Base-by-base conservation (phyloP, 2,888 invertebrate species). In the Calliopum simillimum region DNA sequence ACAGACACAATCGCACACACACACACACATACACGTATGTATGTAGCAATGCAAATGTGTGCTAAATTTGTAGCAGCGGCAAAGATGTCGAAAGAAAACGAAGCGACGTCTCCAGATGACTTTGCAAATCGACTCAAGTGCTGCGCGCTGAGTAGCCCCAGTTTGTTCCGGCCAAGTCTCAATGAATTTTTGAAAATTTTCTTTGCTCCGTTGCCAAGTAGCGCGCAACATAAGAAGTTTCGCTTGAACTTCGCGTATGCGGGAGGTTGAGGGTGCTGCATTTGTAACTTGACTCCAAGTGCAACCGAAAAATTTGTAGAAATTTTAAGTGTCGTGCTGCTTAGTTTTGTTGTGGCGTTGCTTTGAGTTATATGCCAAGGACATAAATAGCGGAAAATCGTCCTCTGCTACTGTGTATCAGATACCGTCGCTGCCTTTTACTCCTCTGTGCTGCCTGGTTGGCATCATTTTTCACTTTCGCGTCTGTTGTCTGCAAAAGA, bases 401-500 rank as follows among this genome's bases (percentile, higher is more conserved):
- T 44, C 58, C 68, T n/a, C n/a, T 59, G 68, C n/a, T 6, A 51
- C 63, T 33, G 33, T 33, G 33, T 33, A 33, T 33, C 33, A 8
- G 33, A n/a, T n/a, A n/a, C 33, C 33, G 33, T 33, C 33, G 8
- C 33, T 33, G 33, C 33, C 33, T 33, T n/a, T n/a, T n/a, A n/a
- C n/a, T n/a, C n/a, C n/a, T n/a, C n/a, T n/a, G n/a, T n/a, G n/a
- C 33, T 8, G 33, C 33, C n/a, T 33, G 33, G 33, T 33, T 51
- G 59, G 67, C 68, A 71, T 71, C 71, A 71, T 71, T 68, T 69
- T 71, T 71, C 66, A 66, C 71, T 71, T 69, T 68, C 33, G 59
- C 68, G 41, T 49, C 53, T 43, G 43, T 62, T 41, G 62, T 49
- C 23, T 44, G 46, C 44, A 43, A 2, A 43, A 33, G 2, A 19